Evolutionary conservation across 1,140 invertebrate species (phyloP).

Genomic region (Polypedilum pembai): DNA sequence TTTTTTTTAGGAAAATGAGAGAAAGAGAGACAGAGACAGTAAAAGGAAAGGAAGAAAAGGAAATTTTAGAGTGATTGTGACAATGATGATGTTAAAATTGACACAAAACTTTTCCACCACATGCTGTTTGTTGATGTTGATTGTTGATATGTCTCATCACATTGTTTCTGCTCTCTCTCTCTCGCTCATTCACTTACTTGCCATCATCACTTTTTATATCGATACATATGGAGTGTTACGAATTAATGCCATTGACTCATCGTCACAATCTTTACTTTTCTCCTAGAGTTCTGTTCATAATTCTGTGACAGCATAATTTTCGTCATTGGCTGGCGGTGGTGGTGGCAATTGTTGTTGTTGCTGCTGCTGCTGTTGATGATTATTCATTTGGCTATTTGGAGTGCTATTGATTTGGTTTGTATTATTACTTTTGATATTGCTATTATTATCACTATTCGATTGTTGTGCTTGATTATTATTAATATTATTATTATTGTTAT

Average conservation of each 20-base stretch:
- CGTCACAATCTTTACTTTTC: not conserved
- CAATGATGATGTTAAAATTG: no score
- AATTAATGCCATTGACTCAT: conserved; percentile 3
- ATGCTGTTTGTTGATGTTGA: not conserved
- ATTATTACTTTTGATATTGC: conserved; percentile 32
- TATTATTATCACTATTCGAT: conserved; percentile 23
- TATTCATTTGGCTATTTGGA: conserved; percentile 32
- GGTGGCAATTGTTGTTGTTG: conserved; percentile 35
- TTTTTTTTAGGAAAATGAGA: not conserved
- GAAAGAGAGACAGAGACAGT: not conserved
- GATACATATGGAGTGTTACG: conserved; percentile 15
- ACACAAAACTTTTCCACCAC: no score
- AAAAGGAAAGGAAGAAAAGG: no score
- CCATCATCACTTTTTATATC: not conserved
- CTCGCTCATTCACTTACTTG: not conserved
- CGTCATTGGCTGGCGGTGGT: conserved; percentile 36
- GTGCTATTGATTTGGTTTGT: conserved; percentile 29
- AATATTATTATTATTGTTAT: conserved; percentile 28
- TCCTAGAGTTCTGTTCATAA: conserved; percentile 25
- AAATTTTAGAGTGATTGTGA: no score
- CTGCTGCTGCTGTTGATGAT: conserved; percentile 2
- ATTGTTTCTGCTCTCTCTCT: conserved; percentile 31
- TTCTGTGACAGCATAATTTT: not conserved
- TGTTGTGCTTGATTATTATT: conserved; percentile 3
- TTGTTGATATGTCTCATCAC: conserved; percentile 43